Evolutionary conservation across 2,113 vertebrate genomes (phyloP), one percentile per base, ranked within the genome.

Genomic region (Dolichotis patagonum): DNA sequence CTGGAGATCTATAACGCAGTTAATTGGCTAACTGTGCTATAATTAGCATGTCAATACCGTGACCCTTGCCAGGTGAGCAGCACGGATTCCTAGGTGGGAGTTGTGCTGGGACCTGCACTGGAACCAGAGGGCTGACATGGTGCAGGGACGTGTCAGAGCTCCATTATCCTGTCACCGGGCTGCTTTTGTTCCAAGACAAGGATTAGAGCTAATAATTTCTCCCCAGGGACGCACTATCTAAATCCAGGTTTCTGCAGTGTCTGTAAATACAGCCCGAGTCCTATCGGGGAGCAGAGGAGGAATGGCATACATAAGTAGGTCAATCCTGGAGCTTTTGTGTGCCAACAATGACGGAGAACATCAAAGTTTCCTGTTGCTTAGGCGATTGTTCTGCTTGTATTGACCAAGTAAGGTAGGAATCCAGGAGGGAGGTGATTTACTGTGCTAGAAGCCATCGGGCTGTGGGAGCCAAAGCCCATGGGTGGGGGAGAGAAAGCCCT

Each of bases 201-300:
- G 98, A 98, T 98, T 98, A 98, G 97, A 80, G 96, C 96, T 98
- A 98, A 98, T 98, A 98, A 98, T 98, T 98, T 98, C 96, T 98
- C 98, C 98, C 97, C 93, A 73, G 98, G 98, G 98, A 98, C 96
- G 93, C 80, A 96, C 97, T 98, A 96, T 93, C 95, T 98, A 96
- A 3, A 98, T 98, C 93, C 94, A 96, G 84, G 95, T 97, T 98
- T 98, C 90, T 97, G 93, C 94, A 95, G 98, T 88, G 95, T 94
- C 95, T 98, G 95, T 97, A 98, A 97, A 97, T 98, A 82, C 52
- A 91, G 60, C 81, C 91, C 65, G 93, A 56, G 69, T 90, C 93
- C 98, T 98, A 91, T 91, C 87, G 92, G 95, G 90, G 96, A 96
- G 95, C 69, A 97, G 96, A 95, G 97, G 96, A 96, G 96, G 97